These are phyloP conservation scores for Acridotheres tristis DNA, from an alignment of 2,797 vertebrate species.

Conservation along the genomic window DNA sequence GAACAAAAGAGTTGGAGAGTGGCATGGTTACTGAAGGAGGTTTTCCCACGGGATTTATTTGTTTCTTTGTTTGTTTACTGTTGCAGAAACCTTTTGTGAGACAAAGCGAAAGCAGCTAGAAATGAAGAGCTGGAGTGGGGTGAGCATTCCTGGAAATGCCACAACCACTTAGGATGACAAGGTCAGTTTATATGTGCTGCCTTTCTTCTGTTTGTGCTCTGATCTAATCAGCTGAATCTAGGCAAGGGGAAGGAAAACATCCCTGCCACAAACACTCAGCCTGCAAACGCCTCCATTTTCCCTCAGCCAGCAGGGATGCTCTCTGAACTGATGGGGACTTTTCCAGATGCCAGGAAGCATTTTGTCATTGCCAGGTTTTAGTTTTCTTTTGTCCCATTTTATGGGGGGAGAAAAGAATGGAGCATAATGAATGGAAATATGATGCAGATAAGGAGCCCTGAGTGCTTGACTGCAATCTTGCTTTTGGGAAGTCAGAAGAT, in stretches of 20 bases:
- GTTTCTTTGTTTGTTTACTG: neutral
- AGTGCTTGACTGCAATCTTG: neutral
- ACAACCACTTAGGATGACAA: slow-evolving; percentile 60
- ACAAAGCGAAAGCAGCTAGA: neutral
- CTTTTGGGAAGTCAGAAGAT: neutral
- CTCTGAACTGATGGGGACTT: neutral
- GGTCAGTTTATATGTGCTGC: neutral
- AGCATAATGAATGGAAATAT: neutral
- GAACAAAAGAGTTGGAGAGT: neutral
- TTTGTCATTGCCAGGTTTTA: neutral
- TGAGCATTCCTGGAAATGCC: slow-evolving; percentile 32
- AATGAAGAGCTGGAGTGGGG: neutral
- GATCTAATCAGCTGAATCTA: slow-evolving; percentile 12
- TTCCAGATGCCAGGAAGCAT: neutral
- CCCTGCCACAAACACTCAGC: slow-evolving; percentile 28
- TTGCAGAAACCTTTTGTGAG: slow-evolving; percentile 5
- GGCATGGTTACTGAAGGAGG: neutral
- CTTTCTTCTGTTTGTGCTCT: slow-evolving; percentile 35
- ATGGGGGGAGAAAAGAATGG: rapidly evolving
- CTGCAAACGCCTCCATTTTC: neutral
- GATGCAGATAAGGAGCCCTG: neutral
- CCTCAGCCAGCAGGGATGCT: neutral
- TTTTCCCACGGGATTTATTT: neutral
- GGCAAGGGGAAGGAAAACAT: neutral
- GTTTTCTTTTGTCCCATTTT: neutral